phyloP scores from a whole-genome alignment of 2,797 vertebrate genomes.

The Pteronotus mesoamericanus region DNA sequence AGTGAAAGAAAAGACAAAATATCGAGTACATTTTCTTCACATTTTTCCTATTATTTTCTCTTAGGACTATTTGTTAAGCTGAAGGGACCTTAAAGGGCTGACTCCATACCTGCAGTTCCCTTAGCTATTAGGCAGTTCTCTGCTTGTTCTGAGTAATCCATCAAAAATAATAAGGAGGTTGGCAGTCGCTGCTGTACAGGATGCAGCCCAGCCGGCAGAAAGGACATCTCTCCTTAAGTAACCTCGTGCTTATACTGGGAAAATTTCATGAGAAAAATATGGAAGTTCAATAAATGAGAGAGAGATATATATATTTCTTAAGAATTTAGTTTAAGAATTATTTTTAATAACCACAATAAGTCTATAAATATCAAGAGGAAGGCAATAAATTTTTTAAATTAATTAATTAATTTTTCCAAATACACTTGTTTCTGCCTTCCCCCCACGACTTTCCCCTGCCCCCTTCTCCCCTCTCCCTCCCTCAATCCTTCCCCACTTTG shows the following conservation, averaged over 20 bases:
- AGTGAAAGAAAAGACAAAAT: conserved; percentile 23
- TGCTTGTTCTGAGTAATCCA: conserved; percentile 15
- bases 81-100: not conserved
- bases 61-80: conserved; percentile 5
- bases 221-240: not conserved
- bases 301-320: too few relatives aligned
- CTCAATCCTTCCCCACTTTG: too few relatives aligned
- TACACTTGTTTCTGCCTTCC: too few relatives aligned
- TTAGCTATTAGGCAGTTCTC: not conserved
- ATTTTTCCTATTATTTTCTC: not conserved
- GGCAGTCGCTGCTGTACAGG: not conserved
- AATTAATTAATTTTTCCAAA: too few relatives aligned
- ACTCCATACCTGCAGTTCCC: not conserved
- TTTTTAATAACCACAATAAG: too few relatives aligned
- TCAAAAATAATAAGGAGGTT: conserved; percentile 44
- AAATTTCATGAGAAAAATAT: not conserved
- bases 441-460: too few relatives aligned
- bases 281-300: not conserved
- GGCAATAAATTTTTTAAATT: too few relatives aligned
- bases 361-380: too few relatives aligned
- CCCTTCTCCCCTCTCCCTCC: too few relatives aligned
- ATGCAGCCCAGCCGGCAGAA: not conserved
- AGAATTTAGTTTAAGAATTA: too few relatives aligned
- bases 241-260: not conserved
- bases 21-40: not conserved